Evolutionary conservation across 2,113 vertebrate genomes (phyloP).

Genomic region (Pedetes capensis): DNA sequence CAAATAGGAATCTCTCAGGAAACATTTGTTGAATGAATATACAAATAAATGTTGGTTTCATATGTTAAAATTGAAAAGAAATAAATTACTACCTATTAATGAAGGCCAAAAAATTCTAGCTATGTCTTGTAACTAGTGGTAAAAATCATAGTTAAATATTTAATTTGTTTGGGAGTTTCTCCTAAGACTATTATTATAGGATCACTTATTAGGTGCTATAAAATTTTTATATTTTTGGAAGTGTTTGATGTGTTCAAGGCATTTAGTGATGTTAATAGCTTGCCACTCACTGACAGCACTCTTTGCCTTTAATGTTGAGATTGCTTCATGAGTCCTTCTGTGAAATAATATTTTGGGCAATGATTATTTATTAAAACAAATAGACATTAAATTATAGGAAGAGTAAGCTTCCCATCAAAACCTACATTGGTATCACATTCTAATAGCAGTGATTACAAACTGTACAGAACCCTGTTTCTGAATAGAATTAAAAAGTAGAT

Average conservation of each 20-base stretch:
- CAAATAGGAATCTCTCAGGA: too few species aligned
- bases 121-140: neutral
- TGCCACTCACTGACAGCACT: neutral
- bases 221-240: conserved; percentile 47
- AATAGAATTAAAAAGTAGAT: neutral
- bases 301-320: conserved; percentile 40
- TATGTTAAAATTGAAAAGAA: too few species aligned
- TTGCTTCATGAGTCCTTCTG: conserved; percentile 13
- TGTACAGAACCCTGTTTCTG: neutral
- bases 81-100: too few species aligned
- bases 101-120: conserved; percentile 9
- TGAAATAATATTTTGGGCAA: neutral
- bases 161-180: conserved; percentile 59
- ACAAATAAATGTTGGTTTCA: too few species aligned
- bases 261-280: neutral
- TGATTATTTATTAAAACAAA: conserved; percentile 30
- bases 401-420: neutral
- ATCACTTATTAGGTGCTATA: conserved; percentile 35
- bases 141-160: conserved; percentile 53
- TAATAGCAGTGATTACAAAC: conserved; percentile 28
- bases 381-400: neutral
- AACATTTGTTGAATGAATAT: too few species aligned
- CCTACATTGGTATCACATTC: neutral
- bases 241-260: conserved; percentile 57
- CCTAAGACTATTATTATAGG: conserved; percentile 50